A percentile compares a stretch with the other conserved stretches of the same genome.
Conservation (phyloP, 1,140 invertebrate species). For the Papilio polytes region DNA sequence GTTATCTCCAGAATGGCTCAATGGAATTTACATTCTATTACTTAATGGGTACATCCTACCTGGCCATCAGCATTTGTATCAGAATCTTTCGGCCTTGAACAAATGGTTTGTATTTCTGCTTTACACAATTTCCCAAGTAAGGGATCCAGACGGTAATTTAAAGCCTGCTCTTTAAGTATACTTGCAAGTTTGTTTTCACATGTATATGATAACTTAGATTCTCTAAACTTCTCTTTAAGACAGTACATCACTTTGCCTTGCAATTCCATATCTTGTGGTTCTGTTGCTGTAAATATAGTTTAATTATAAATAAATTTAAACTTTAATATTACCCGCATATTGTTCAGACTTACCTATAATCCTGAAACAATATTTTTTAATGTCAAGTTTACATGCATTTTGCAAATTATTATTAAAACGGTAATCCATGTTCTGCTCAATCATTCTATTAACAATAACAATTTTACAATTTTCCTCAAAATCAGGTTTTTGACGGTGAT, state of each 20-base stretch:
- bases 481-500: slow-evolving; percentile 90
- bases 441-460: slow-evolving; percentile 94
- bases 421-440: slow-evolving; percentile 96
- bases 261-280: slow-evolving; percentile 85
- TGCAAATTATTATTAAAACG: slow-evolving; percentile 95
- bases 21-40: too few species aligned
- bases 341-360: slow-evolving; percentile 84
- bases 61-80: slow-evolving; percentile 84
- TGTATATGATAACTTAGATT: slow-evolving; percentile 87
- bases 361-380: slow-evolving; percentile 89
- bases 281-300: slow-evolving; percentile 65
- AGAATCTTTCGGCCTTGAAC: slow-evolving; percentile 82
- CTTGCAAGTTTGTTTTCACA: slow-evolving; percentile 93
- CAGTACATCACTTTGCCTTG: slow-evolving; percentile 89
- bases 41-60: slow-evolving; percentile 56
- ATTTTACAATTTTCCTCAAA: slow-evolving; percentile 95
- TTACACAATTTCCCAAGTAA: slow-evolving; percentile 91
- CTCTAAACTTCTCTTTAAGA: slow-evolving; percentile 90
- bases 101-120: slow-evolving; percentile 87
- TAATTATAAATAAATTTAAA: slow-evolving; percentile 26
- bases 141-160: slow-evolving; percentile 95
- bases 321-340: slow-evolving; percentile 34
- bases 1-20: too few species aligned
- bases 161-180: slow-evolving; percentile 93
- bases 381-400: slow-evolving; percentile 90